phyloP scores from a whole-genome alignment of 1,140 invertebrate species.

The Agraylea sexmaculata region DNA sequence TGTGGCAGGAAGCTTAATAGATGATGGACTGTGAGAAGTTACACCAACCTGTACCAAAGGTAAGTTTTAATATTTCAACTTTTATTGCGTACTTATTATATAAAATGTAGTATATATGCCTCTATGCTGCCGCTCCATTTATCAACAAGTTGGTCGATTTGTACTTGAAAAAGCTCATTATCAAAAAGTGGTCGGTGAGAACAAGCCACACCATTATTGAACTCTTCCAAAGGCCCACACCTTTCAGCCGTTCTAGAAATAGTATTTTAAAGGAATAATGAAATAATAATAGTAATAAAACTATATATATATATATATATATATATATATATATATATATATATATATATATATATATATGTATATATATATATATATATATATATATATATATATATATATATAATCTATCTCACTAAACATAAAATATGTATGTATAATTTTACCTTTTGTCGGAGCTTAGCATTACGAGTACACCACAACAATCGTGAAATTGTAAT shows the following conservation, averaged over 20 bases:
- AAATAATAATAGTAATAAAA: no score
- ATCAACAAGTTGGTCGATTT: constrained; percentile 80
- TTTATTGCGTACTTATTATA: background rate
- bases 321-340: no score
- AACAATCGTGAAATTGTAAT: constrained; percentile 77
- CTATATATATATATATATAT: no score
- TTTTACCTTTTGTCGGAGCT: constrained; percentile 46
- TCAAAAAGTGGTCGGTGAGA: constrained; percentile 75
- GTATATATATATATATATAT: no score
- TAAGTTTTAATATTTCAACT: constrained; percentile 2
- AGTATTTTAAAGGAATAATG: background rate
- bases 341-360: no score
- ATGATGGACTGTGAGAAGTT: constrained; percentile 82
- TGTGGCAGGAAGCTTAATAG: constrained; percentile 85
- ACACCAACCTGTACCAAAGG: constrained; percentile 65
- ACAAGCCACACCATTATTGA: constrained; percentile 89
- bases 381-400: no score
- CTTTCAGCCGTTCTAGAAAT: constrained; percentile 65
- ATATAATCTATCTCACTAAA: no score
- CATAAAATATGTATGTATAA: no score
- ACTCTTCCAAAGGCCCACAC: constrained; percentile 79
- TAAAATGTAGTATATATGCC: constrained; percentile 19
- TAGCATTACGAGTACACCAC: constrained; percentile 80
- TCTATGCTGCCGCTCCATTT: constrained; percentile 92
- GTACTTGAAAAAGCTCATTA: constrained; percentile 87